Evolutionary conservation across 2,888 invertebrate genomes (phyloP).

Genomic region (Torymus aiolomorphi): DNA sequence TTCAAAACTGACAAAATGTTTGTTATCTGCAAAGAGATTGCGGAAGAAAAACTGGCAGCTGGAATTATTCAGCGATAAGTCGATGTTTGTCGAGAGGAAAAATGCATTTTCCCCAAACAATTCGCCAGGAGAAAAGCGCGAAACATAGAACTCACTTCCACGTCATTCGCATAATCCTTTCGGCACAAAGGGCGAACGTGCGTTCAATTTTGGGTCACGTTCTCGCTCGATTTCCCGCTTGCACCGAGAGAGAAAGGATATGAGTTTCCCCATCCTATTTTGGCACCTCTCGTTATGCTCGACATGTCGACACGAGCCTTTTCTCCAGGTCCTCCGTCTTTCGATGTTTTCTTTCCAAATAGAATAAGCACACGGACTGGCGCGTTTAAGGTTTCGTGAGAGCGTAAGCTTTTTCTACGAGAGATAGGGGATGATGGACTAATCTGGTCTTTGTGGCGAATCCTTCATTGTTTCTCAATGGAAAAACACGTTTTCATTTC

Average conservation of each 20-base stretch:
- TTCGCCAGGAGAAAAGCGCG: constrained; percentile 21
- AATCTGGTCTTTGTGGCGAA: no score
- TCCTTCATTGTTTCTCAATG: no score
- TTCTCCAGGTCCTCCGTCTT: neutral
- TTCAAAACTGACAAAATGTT: no score
- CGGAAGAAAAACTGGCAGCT: neutral
- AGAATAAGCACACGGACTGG: constrained; percentile 20
- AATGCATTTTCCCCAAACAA: constrained; percentile 33
- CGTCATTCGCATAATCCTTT: no score
- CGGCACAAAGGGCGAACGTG: neutral
- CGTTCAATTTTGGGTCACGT: constrained; percentile 40
- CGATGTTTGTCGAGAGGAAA: constrained; percentile 14
- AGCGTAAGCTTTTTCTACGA: no score
- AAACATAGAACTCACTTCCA: neutral
- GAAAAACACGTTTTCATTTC: no score
- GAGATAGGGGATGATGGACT: no score
- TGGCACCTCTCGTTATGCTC: neutral
- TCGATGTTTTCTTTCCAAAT: constrained; percentile 32
- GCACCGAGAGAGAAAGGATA: constrained; percentile 3
- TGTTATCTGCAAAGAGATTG: no score
- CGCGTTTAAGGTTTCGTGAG: neutral
- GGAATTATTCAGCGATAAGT: neutral
- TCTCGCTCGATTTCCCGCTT: constrained; percentile 28
- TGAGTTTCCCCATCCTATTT: constrained; percentile 14
- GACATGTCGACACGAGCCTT: neutral